These are phyloP conservation scores for Leptodactylus fuscus DNA, from an alignment of 2,113 vertebrate genomes.

Conservation along the genomic window DNA sequence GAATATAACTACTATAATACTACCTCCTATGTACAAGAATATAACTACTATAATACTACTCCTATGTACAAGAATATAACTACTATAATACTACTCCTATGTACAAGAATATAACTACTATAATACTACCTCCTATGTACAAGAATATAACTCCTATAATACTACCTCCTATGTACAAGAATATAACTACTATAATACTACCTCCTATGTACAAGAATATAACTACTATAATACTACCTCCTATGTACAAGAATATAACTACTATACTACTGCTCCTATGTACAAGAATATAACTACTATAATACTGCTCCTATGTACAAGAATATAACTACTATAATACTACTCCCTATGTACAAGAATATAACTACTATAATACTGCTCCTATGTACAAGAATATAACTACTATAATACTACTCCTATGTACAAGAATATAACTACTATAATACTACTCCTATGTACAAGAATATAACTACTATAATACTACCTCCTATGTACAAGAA, in stretches of 20 bases:
- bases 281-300: background rate
- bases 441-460: background rate
- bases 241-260: background rate
- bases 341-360: background rate
- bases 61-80: background rate
- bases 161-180: background rate
- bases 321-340: slow-evolving; percentile 15
- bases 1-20: no score
- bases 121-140: background rate
- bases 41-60: background rate
- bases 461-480: no score
- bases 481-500: background rate
- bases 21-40: no score
- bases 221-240: background rate
- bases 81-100: background rate
- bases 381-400: slow-evolving; percentile 1
- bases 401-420: background rate
- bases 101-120: no score
- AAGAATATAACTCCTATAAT: slow-evolving; percentile 2
- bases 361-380: no score
- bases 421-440: slow-evolving; percentile 2
- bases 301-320: slow-evolving; percentile 2
- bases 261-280: background rate
- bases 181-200: slow-evolving; percentile 6
- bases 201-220: background rate